These are phyloP conservation scores for Sphaerodactylus townsendi DNA, from an alignment of 2,113 vertebrate genomes.

Conservation along the genomic window DNA sequence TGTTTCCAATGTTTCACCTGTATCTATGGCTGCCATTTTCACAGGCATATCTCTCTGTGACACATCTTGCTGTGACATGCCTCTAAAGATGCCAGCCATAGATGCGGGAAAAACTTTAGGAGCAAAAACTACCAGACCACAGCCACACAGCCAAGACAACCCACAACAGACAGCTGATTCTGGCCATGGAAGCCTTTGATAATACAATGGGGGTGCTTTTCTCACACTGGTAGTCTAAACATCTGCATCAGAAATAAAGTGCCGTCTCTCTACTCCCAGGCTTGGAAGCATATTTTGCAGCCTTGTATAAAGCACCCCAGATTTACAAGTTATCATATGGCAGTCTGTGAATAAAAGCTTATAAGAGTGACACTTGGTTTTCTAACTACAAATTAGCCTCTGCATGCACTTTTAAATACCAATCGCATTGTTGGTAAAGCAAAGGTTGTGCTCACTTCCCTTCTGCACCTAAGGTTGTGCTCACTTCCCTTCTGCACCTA, in stretches of 20 bases:
- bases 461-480: not conserved
- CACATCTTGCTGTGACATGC: too few species aligned
- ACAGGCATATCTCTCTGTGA: too few species aligned
- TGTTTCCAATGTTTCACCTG: too few species aligned
- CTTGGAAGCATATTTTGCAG: constrained; percentile 44
- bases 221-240: not conserved
- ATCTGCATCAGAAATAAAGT: constrained; percentile 20
- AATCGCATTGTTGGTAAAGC: not conserved
- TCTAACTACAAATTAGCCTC: not conserved
- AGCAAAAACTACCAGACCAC: too few species aligned
- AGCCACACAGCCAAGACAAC: too few species aligned
- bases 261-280: constrained; percentile 24
- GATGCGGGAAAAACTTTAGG: too few species aligned
- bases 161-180: too few species aligned
- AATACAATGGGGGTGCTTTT: not conserved
- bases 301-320: constrained; percentile 23
- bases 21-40: too few species aligned
- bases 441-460: not conserved
- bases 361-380: not conserved
- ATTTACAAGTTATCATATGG: constrained; percentile 29
- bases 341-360: not conserved
- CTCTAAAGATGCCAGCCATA: too few species aligned
- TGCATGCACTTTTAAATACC: not conserved
- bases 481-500: not conserved
- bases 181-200: too few species aligned